Conservation (phyloP, 2,888 invertebrate species). For the Tortricodes alternella region DNA sequence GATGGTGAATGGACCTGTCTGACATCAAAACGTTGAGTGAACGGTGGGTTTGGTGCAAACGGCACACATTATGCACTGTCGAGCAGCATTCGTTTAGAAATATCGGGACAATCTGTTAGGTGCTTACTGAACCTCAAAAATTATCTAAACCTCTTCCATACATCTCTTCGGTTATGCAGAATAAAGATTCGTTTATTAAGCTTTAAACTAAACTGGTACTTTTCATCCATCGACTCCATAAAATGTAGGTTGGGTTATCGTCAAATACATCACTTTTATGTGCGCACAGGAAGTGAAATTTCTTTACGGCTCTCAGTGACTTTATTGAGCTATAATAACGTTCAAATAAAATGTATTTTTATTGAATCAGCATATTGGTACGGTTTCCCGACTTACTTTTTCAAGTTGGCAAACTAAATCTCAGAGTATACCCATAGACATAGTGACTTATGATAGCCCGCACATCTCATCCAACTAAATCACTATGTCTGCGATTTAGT, state of each 20-base stretch:
- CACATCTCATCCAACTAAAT: too few species aligned
- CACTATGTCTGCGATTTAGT: too few species aligned
- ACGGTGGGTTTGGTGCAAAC: constrained; percentile 16
- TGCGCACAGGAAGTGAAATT: background rate
- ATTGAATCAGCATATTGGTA: constrained; percentile 26
- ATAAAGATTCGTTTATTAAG: background rate
- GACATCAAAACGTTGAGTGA: constrained; percentile 28
- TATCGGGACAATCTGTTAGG: constrained; percentile 22
- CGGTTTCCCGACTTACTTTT: background rate
- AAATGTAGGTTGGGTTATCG: too few species aligned
- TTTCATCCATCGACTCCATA: background rate
- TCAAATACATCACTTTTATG: constrained; percentile 1
- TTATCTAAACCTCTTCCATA: background rate
- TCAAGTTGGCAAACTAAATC: too few species aligned
- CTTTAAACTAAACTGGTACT: background rate
- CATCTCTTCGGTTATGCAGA: background rate
- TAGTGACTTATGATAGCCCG: too few species aligned
- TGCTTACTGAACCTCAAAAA: constrained; percentile 1
- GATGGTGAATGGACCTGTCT: constrained; percentile 24
- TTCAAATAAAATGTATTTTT: constrained; percentile 26
- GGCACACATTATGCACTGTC: background rate
- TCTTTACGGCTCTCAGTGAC: constrained; percentile 7
- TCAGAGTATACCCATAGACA: too few species aligned
- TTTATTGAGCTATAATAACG: constrained; percentile 23
- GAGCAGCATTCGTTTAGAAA: constrained; percentile 23